Evolutionary conservation across 1,140 invertebrate species (phyloP).

Genomic region (Drosophila ohnishii): DNA sequence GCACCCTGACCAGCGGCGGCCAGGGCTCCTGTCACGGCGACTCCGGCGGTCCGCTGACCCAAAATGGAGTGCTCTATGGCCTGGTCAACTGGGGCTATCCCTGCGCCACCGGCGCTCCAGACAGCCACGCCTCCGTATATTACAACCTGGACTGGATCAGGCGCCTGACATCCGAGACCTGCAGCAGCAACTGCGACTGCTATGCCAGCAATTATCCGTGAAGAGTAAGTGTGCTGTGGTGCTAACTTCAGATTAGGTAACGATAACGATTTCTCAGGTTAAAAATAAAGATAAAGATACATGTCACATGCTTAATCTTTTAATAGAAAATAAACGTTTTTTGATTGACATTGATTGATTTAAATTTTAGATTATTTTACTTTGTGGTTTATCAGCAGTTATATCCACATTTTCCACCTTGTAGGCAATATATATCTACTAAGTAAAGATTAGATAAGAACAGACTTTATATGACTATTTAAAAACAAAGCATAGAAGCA

Average conservation of each 20-base stretch:
- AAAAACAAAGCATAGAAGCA: background rate
- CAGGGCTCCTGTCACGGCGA: constrained; percentile 85
- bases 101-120: constrained; percentile 84
- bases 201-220: constrained; percentile 70
- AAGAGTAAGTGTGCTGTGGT: background rate
- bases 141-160: constrained; percentile 65
- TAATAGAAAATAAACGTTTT: background rate
- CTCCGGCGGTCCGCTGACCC: constrained; percentile 83
- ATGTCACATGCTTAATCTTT: background rate
- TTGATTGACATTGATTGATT: too few species aligned
- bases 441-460: background rate
- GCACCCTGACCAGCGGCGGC: constrained; percentile 85
- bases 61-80: constrained; percentile 80
- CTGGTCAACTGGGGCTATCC: constrained; percentile 85
- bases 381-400: background rate
- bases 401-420: background rate
- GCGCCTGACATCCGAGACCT: constrained; percentile 23
- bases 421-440: background rate
- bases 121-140: constrained; percentile 69
- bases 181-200: constrained; percentile 54
- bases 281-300: background rate
- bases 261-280: background rate
- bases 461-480: background rate
- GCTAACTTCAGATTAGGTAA: background rate
- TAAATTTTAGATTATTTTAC: background rate